These are phyloP conservation scores for Drosophila gaucha DNA, from an alignment of 2,888 invertebrate species.

Conservation along the genomic window DNA sequence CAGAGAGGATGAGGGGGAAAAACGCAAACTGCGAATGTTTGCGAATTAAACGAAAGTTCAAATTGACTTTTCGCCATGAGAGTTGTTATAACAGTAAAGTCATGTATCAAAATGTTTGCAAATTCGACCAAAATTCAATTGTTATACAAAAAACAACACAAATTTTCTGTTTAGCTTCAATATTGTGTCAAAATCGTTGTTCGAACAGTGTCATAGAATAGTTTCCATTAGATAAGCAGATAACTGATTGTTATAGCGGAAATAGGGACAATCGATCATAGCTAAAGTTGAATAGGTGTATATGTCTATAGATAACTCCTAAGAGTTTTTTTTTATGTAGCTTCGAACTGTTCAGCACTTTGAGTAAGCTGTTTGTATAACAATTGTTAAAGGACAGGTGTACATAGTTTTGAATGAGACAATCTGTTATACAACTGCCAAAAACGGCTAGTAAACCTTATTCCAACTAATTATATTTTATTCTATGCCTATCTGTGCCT, in stretches of 20 bases:
- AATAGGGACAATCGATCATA: background rate
- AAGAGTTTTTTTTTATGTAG: too few species aligned
- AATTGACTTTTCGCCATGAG: too few species aligned
- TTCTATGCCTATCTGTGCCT: too few species aligned
- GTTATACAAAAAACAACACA: conserved; percentile 3
- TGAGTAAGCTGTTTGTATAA: too few species aligned
- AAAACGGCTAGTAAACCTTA: background rate
- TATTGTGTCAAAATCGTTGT: background rate
- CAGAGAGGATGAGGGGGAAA: background rate
- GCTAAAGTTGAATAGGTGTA: background rate
- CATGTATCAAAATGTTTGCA: background rate
- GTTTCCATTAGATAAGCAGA: background rate
- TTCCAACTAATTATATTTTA: background rate
- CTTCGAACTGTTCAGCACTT: too few species aligned
- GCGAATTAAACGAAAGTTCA: background rate
- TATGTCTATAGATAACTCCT: background rate
- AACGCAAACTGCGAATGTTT: background rate
- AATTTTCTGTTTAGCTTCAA: background rate
- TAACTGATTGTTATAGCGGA: too few species aligned
- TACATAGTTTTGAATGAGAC: background rate
- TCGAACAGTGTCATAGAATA: background rate
- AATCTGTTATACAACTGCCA: background rate
- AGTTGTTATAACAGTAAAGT: background rate
- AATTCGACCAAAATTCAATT: background rate
- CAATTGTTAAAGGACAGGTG: background rate